These are phyloP conservation scores for Romanogobio albipinnatus DNA, from an alignment of 2,113 vertebrate genomes.

Conservation along the genomic window DNA sequence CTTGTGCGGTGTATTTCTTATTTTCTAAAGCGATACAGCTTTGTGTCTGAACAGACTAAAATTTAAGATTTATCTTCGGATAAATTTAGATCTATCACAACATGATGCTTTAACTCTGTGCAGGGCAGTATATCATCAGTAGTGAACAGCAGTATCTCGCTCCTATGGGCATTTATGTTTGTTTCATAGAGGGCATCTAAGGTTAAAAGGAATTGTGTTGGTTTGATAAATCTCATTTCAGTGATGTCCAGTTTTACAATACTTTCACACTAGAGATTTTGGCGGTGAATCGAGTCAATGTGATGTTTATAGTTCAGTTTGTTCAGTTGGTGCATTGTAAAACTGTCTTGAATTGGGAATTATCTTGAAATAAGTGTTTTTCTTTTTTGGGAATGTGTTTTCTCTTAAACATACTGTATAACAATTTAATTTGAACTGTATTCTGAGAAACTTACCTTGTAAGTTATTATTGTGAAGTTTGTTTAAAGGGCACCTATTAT, in stretches of 20 bases:
- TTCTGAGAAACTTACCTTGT: neutral
- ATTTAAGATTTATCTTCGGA: neutral
- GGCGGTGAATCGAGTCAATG: neutral
- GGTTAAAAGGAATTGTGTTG: conserved; percentile 15
- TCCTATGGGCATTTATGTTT: conserved; percentile 22
- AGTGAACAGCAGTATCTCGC: neutral
- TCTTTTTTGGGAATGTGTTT: neutral
- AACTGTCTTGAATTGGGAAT: neutral
- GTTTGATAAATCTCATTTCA: conserved; percentile 18
- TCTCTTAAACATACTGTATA: no score
- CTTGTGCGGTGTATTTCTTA: neutral
- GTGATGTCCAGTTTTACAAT: neutral
- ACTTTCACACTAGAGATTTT: neutral
- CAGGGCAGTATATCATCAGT: neutral
- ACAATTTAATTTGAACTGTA: no score
- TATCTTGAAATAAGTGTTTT: neutral
- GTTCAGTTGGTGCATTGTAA: neutral
- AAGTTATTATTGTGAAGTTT: neutral
- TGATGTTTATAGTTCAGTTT: conserved; percentile 3
- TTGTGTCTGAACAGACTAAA: neutral
- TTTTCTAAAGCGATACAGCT: neutral
- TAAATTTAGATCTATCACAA: neutral
- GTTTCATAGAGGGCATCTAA: neutral
- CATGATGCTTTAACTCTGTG: neutral
- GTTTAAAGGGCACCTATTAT: no score